Conservation (phyloP, 2,888 invertebrate species). For the Cremastobaeus sp. region DNA sequence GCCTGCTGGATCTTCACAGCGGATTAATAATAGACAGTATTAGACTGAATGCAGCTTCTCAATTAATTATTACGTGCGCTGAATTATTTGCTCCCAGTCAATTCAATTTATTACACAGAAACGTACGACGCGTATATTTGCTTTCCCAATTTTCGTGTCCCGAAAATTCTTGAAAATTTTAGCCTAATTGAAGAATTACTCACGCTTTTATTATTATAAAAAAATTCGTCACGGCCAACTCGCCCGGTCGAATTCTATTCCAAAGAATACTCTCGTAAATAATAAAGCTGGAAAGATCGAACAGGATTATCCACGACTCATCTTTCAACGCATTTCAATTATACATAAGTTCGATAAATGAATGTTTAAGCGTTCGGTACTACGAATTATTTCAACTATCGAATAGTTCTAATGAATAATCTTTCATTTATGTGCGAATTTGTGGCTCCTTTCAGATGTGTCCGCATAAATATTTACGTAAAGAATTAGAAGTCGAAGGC, state of each 20-base stretch:
- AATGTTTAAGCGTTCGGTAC: slow-evolving; percentile 4
- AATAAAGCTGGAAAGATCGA: not conserved
- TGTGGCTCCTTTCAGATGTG: slow-evolving; percentile 35
- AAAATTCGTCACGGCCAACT: not conserved
- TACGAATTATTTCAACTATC: slow-evolving; percentile 4
- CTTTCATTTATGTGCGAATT: slow-evolving; percentile 18
- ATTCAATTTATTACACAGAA: slow-evolving; percentile 35
- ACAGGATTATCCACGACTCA: slow-evolving; percentile 3
- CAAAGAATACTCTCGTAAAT: not conserved
- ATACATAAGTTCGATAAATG: slow-evolving; percentile 11
- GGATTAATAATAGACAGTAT: slow-evolving; percentile 47
- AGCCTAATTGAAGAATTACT: slow-evolving; percentile 6
- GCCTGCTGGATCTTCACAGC: slow-evolving; percentile 15
- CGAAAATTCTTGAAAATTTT: slow-evolving; percentile 8
- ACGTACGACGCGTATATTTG: slow-evolving; percentile 10
- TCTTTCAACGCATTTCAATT: slow-evolving; percentile 16
- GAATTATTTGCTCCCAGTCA: slow-evolving; percentile 36
- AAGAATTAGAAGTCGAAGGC: slow-evolving; percentile 7
- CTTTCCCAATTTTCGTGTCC: slow-evolving; percentile 29
- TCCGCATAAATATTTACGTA: slow-evolving; percentile 15
- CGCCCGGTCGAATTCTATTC: no score
- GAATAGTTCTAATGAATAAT: not conserved
- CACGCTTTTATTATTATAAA: not conserved
- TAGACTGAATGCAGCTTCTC: slow-evolving; percentile 34
- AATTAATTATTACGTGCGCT: slow-evolving; percentile 53